A percentile compares a stretch with the other conserved stretches of the same genome.
These are phyloP conservation scores for Ficedula albicollis DNA, from an alignment of 2,797 vertebrate species.

Conservation along the genomic window DNA sequence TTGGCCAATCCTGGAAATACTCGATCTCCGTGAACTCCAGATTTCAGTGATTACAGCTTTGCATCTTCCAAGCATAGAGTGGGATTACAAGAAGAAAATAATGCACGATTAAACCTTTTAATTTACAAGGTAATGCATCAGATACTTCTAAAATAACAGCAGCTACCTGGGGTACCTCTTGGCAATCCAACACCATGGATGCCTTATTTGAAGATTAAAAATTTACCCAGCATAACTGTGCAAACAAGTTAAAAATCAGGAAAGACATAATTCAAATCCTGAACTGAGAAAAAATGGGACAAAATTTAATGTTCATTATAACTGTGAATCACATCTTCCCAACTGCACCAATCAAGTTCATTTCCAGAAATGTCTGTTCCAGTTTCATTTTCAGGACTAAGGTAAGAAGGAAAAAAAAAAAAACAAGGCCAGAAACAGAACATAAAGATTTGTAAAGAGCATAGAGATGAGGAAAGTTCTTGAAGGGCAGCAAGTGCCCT, in stretches of 20 bases:
- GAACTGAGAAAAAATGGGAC: constrained; percentile 24
- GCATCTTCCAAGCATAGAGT: constrained; percentile 53
- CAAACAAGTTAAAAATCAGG: neutral
- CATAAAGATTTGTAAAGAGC: constrained; percentile 54
- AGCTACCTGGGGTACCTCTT: neutral
- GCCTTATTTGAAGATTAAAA: neutral
- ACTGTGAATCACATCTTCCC: constrained; percentile 57
- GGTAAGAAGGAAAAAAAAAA: neutral
- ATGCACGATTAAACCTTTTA: constrained; percentile 43
- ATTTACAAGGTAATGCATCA: constrained; percentile 27
- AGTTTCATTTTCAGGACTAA: constrained; percentile 73
- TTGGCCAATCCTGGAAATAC: constrained; percentile 58
- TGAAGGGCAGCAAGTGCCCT: constrained; percentile 72
- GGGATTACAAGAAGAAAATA: constrained; percentile 26
- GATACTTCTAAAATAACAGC: neutral
- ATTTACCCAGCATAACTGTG: neutral
- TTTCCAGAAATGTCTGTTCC: constrained; percentile 73
- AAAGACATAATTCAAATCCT: neutral
- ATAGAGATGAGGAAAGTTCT: constrained; percentile 68
- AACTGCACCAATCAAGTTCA: constrained; percentile 64
- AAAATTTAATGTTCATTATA: constrained; percentile 49
- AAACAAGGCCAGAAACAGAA: neutral
- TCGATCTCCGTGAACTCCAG: constrained; percentile 20
- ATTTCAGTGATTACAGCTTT: constrained; percentile 30
- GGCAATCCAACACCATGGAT: neutral